Evolutionary conservation across 1,140 invertebrate genomes (phyloP), one percentile per base, ranked within the genome.

Genomic region (Hesperophylax magnus): DNA sequence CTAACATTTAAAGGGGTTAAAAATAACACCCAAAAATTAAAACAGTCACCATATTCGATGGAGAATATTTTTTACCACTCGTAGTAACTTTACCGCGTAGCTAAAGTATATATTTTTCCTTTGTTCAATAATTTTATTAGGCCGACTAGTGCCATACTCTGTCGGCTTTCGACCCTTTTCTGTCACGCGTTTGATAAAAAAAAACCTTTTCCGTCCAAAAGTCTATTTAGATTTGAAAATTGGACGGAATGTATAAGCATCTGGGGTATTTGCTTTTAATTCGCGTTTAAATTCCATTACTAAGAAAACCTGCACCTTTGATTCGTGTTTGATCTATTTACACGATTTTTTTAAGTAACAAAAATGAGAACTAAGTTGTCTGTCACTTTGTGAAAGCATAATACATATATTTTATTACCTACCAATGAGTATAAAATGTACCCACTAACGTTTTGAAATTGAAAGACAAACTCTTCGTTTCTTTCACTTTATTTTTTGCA

Each of bases 71-170:
- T 71, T 71, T 20, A 6, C n/a, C 17, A 39, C 67, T 71, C 3
- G 8, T 39, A 47, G 22, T 39, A 39, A 22, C 39, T 71, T 71
- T 53, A 71, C 67, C 53, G 67, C 9, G 17, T 5, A 47, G 67
- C 31, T 20, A 71, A 71, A 71, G 8, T 47, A 67, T 71, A 14
- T 71, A 71, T 71, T 20, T 69, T 71, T 39, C 22, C 67, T 71
- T 71, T 71, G 67, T 71, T 71, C 67, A 71, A 71, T 71, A 71
- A 71, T 71, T 71, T 71, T 71, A 71, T 71, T 71, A 71, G 67
- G 22, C 67, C 22, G 22, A 18, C 74, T 58, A 47, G 54, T 47
- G 74, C 58, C 74, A 34, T 61, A 77, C 74, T 77, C 47, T 77
- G 58, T 63, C 74, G 47, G 47, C 31, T 60, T 63, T 52, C 56